Evolutionary conservation across 2,888 invertebrate genomes (phyloP).

Genomic region (Orchesella flavescens): DNA sequence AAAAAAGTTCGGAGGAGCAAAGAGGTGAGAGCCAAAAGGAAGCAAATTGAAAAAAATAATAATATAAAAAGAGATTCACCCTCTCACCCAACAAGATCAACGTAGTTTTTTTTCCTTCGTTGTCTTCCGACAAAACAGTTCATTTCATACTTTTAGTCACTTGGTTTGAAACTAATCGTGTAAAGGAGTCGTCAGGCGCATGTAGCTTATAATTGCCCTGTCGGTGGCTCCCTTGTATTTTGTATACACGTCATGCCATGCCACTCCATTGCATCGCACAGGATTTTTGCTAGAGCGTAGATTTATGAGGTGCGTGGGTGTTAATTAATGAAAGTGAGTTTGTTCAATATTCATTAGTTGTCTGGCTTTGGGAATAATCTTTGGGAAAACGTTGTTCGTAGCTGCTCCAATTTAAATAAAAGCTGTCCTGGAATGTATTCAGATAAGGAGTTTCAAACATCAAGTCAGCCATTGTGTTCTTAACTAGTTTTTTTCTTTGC

Average conservation of each 20-base stretch:
- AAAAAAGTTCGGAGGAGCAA: background rate
- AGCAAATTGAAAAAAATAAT: conserved; percentile 49
- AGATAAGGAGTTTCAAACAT: conserved; percentile 17
- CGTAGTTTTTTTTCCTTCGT: conserved; percentile 37
- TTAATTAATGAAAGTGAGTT: conserved; percentile 66
- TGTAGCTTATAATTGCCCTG: conserved; percentile 61
- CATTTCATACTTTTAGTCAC: conserved; percentile 2
- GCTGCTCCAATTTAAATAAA: conserved; percentile 20
- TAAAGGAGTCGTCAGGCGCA: conserved; percentile 37
- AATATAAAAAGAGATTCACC: conserved; percentile 10
- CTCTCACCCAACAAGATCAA: conserved; percentile 1
- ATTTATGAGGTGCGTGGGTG: conserved; percentile 66
- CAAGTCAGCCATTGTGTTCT: conserved; percentile 1
- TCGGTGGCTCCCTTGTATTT: conserved; percentile 32
- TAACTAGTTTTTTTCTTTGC: conserved; percentile 1
- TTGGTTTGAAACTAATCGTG: conserved; percentile 26
- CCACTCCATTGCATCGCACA: background rate
- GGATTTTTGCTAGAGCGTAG: conserved; percentile 39
- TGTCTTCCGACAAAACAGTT: conserved; percentile 50
- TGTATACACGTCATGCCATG: background rate
- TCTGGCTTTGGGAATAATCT: background rate
- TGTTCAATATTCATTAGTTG: conserved; percentile 59
- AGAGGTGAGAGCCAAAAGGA: background rate
- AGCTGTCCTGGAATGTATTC: conserved; percentile 27
- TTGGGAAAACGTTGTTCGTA: conserved; percentile 7